Base-by-base conservation (phyloP, 2,888 invertebrate genomes). In the Drosophila engyochracea region DNA sequence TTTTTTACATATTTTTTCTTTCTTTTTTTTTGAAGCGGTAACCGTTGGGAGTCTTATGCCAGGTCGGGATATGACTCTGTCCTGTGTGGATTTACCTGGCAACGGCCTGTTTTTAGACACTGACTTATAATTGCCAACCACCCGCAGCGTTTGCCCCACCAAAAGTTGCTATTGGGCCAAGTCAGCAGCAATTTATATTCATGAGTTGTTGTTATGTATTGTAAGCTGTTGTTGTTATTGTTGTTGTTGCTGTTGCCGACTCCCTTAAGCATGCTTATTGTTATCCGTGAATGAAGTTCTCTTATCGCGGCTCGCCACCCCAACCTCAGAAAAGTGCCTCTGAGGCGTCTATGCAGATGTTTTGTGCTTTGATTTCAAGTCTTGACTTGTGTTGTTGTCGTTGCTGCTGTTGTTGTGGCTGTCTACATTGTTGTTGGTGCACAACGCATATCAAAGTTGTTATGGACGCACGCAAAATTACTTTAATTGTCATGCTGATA, bases 241-340 rank as follows among this genome's bases (percentile, higher is more conserved):
- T 35, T 67, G 68, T 31, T 73, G 67, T 55, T 68, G 58, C 49
- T 69, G 72, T 47, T 69, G 69, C 33, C 53, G 66, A 69, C 70
- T 80, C 82, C 90, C 87, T 71, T 82, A 88, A 87, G 87, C 84
- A 82, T 83, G 85, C 83, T 89, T 88, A 89, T 87, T 87, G 88
- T 87, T 87, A 87, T 87, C 87, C 87, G 79, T 79, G 87, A 87
- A 89, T 87, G 81, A 87, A 89, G 84, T 88, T 87, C 86, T 82
- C 88, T 87, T 87, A 87, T 87, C 87, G 84, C 85, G 74, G 74
- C 82, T 79, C 77, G 28, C 55, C 28, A 19, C 59, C 22, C 19
- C 30, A 31, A 22, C 33, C 37, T 22, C 22, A 25, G n/a, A 61
- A 37, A 54, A 69, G 59, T 57, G 54, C 39, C 57, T 49, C 44